Evolutionary conservation across 2,797 vertebrate species (phyloP).

Genomic region (Macroramphosus scolopax): DNA sequence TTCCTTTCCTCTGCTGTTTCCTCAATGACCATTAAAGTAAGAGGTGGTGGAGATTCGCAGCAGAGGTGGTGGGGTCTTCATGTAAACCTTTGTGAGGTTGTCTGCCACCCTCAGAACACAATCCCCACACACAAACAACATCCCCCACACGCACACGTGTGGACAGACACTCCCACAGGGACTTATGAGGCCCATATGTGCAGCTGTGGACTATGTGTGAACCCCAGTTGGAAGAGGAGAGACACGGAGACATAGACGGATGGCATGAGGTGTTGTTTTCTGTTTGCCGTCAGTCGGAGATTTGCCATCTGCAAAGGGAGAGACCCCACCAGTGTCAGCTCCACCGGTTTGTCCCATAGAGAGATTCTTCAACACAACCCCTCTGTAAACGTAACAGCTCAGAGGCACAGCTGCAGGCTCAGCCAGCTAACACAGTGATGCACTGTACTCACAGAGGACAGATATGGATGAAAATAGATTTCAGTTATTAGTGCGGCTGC

Average conservation of each 20-base stretch:
- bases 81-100: no score
- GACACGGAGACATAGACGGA: slow-evolving; percentile 33
- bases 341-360: slow-evolving; percentile 42
- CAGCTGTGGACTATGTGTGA: slow-evolving; percentile 67
- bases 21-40: no score
- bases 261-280: slow-evolving; percentile 54
- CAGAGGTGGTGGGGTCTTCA: neutral
- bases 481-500: neutral
- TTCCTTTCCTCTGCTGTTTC: neutral
- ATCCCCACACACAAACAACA: slow-evolving; percentile 9
- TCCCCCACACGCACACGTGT: slow-evolving; percentile 4
- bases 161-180: slow-evolving; percentile 23
- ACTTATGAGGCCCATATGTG: slow-evolving; percentile 56
- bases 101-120: slow-evolving; percentile 25
- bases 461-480: slow-evolving; percentile 26
- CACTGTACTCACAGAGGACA: slow-evolving; percentile 17
- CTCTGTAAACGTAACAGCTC: slow-evolving; percentile 43
- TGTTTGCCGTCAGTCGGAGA: slow-evolving; percentile 52
- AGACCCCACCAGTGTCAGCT: slow-evolving; percentile 43
- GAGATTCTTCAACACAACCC: slow-evolving; percentile 28
- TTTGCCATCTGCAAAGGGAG: slow-evolving; percentile 51
- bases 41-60: slow-evolving; percentile 3
- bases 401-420: slow-evolving; percentile 48
- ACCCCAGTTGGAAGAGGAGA: slow-evolving; percentile 45
- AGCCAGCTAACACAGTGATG: slow-evolving; percentile 24